Evolutionary conservation across 1,140 invertebrate species (phyloP).

Genomic region (Hypsibius dujardini): DNA sequence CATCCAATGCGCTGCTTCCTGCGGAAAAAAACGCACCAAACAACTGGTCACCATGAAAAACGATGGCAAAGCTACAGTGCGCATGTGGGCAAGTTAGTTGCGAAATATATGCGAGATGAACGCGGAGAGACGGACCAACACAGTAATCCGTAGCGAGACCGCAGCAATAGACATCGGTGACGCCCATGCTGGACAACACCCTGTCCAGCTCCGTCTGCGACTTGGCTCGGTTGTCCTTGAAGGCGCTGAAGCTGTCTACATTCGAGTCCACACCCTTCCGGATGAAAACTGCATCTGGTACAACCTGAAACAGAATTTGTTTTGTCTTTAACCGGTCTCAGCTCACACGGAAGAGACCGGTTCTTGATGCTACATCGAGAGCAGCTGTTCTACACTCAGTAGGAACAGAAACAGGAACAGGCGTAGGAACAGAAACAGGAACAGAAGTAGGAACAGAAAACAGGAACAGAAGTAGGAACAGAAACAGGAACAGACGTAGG

Average conservation of each 20-base stretch:
- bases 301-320: constrained; percentile 34
- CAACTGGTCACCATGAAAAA: background rate
- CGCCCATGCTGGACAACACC: constrained; percentile 54
- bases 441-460: constrained; percentile 10
- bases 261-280: constrained; percentile 85
- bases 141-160: constrained; percentile 91
- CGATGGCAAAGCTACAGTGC: background rate
- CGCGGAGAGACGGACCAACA: constrained; percentile 49
- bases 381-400: background rate
- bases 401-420: constrained; percentile 17
- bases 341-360: constrained; percentile 14
- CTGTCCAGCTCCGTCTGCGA: constrained; percentile 64
- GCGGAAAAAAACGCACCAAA: constrained; percentile 1
- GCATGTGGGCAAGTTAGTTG: background rate
- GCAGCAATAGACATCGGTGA: constrained; percentile 83
- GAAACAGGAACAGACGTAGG: background rate
- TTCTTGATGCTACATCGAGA: background rate
- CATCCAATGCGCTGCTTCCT: constrained; percentile 12
- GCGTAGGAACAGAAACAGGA: background rate
- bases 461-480: background rate
- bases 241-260: constrained; percentile 90
- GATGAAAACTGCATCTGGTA: constrained; percentile 56
- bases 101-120: background rate
- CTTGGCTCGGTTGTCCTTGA: constrained; percentile 86
- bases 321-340: background rate